phyloP scores from a whole-genome alignment of 2,797 vertebrate species.

The Podarcis lilfordi region DNA sequence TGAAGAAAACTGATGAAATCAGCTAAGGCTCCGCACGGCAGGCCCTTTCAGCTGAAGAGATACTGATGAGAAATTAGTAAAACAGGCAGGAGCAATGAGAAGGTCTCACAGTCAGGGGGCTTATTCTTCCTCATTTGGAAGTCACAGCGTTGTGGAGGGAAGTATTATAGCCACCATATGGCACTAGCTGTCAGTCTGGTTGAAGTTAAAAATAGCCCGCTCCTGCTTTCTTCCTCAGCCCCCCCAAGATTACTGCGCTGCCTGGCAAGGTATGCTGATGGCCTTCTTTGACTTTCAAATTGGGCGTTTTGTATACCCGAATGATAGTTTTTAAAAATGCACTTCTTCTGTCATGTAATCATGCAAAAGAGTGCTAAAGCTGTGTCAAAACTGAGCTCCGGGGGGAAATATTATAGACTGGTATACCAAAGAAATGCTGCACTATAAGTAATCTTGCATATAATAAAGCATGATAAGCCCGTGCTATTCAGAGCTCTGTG shows the following conservation, averaged over 20 bases:
- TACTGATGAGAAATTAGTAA: constrained; percentile 53
- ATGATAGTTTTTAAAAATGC: background rate
- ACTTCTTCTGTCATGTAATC: background rate
- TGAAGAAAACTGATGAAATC: background rate
- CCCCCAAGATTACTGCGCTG: background rate
- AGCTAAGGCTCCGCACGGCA: background rate
- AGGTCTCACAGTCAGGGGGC: constrained; percentile 54
- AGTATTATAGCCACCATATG: constrained; percentile 68
- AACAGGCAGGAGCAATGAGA: constrained; percentile 34
- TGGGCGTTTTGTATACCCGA: constrained; percentile 2
- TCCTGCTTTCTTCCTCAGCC: background rate
- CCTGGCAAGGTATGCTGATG: constrained; percentile 27
- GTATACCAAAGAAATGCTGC: background rate
- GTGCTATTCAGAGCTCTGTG: constrained; percentile 29
- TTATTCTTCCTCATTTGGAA: constrained; percentile 62
- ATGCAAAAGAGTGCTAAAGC: background rate
- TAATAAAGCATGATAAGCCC: constrained; percentile 14
- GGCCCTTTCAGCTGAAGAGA: background rate
- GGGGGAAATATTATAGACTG: background rate
- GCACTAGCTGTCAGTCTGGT: constrained; percentile 44
- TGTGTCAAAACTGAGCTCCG: background rate
- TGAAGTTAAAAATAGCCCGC: constrained; percentile 64
- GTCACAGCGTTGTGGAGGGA: constrained; percentile 37
- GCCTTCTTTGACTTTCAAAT: background rate
- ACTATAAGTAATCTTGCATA: background rate